Conservation (phyloP, 2,113 vertebrate genomes). For the Eleginops maclovinus region DNA sequence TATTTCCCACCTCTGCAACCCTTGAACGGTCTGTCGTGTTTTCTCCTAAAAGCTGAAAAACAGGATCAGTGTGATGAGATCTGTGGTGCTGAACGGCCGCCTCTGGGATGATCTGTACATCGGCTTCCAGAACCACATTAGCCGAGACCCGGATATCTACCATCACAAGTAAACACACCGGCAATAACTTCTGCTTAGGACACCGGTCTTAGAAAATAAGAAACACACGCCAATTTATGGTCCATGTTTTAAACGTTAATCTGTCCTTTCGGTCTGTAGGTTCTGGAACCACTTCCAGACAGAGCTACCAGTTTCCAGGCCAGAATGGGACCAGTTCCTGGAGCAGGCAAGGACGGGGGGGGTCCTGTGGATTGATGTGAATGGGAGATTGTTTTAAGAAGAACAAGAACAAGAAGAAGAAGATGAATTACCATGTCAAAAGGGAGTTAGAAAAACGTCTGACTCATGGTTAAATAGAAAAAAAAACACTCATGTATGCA, state of each 20-base stretch:
- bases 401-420: too few species aligned
- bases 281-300: conserved; percentile 83
- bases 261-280: conserved; percentile 36
- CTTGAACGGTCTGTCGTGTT: neutral
- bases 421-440: too few species aligned
- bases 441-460: too few species aligned
- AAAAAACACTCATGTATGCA: too few species aligned
- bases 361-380: too few species aligned
- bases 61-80: conserved; percentile 82
- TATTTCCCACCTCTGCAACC: too few species aligned
- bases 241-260: neutral
- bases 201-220: too few species aligned
- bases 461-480: too few species aligned
- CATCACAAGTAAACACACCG: conserved; percentile 83
- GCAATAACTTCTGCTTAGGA: too few species aligned
- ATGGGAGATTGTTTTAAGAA: too few species aligned
- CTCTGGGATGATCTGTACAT: conserved; percentile 89
- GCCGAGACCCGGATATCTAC: conserved; percentile 85
- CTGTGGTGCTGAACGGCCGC: conserved; percentile 81
- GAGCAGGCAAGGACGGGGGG: neutral
- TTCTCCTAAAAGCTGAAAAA: conserved; percentile 75
- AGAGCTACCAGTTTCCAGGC: conserved; percentile 59
- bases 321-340: conserved; percentile 74
- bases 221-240: too few species aligned
- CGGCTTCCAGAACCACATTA: conserved; percentile 87